Percentiles rank a stretch among this genome's conserved stretches.
These are phyloP conservation scores for Numenius arquata DNA, from an alignment of 2,113 vertebrate genomes.

Conservation along the genomic window DNA sequence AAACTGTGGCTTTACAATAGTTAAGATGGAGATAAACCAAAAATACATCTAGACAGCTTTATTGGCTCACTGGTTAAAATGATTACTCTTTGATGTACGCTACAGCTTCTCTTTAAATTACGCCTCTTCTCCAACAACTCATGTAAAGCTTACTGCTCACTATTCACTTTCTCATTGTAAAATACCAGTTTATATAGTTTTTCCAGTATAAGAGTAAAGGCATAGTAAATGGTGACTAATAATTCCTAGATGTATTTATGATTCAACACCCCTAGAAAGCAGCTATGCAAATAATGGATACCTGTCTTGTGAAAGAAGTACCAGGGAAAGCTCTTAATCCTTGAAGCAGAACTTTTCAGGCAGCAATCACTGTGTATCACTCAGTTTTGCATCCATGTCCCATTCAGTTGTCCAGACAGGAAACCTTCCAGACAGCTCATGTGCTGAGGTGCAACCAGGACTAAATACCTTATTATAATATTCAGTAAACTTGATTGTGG, in stretches of 20 bases:
- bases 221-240: neutral
- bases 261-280: neutral
- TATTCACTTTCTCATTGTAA: neutral
- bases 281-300: neutral
- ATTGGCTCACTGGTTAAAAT: neutral
- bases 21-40: neutral
- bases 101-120: neutral
- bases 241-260: neutral
- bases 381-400: neutral
- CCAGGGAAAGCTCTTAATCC: neutral
- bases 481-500: neutral
- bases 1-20: neutral
- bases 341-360: neutral
- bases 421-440: neutral
- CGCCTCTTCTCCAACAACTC: neutral
- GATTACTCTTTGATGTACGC: neutral
- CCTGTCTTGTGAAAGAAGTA: neutral
- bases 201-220: neutral
- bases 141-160: neutral
- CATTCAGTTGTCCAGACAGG: neutral
- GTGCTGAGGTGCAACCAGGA: neutral
- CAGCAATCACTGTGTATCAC: neutral
- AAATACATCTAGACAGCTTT: neutral
- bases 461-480: neutral
- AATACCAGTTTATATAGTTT: neutral